Percentiles rank a stretch among this genome's conserved stretches.
Conservation (phyloP, 2,888 invertebrate genomes). For the Eristalis tenax region DNA sequence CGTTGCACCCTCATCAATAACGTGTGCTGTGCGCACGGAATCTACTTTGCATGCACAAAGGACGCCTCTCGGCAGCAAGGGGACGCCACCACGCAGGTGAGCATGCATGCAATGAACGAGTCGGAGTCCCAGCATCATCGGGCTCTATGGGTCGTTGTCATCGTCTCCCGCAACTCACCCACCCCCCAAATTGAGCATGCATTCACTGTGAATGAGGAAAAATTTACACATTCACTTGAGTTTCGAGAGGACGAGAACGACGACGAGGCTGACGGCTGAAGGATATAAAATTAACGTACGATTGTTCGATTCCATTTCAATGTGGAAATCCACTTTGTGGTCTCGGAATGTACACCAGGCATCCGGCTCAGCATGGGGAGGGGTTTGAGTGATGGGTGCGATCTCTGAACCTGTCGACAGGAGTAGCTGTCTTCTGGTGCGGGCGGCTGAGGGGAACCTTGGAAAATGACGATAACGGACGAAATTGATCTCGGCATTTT, state of each 20-base stretch:
- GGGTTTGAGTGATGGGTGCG: background rate
- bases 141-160: slow-evolving; percentile 6
- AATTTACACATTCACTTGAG: slow-evolving; percentile 55
- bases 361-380: background rate
- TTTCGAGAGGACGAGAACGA: background rate
- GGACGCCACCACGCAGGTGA: slow-evolving; percentile 26
- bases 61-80: background rate
- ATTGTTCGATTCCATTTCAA: slow-evolving; percentile 66
- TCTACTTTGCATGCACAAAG: slow-evolving; percentile 39
- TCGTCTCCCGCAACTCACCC: background rate
- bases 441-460: background rate
- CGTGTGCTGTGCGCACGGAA: background rate
- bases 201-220: slow-evolving; percentile 28
- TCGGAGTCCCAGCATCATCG: background rate
- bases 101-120: slow-evolving; percentile 20
- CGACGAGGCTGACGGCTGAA: slow-evolving; percentile 10
- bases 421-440: too few species aligned
- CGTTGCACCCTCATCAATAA: slow-evolving; percentile 69
- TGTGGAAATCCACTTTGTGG: slow-evolving; percentile 66
- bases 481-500: background rate
- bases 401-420: slow-evolving; percentile 19
- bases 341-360: slow-evolving; percentile 38
- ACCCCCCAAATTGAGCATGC: background rate
- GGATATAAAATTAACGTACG: slow-evolving; percentile 66
- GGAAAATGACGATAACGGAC: background rate